Base-by-base conservation (phyloP, 2,888 invertebrate species). In the Rhabditophanes sp. region DNA sequence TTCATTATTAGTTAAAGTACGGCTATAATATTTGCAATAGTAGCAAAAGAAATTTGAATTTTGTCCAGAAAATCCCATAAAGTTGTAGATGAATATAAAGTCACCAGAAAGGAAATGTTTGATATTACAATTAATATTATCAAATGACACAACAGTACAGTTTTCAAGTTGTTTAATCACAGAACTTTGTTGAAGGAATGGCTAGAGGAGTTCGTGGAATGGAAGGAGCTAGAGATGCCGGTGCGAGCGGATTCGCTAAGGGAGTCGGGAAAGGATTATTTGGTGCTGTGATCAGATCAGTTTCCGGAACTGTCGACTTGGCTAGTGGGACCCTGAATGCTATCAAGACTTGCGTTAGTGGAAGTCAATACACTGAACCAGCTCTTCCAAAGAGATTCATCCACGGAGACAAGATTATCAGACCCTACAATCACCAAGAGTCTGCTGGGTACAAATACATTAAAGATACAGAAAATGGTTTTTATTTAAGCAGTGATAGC, bases 311-410 rank as follows among this genome's bases (percentile, higher is more conserved):
- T 38, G 82, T 96, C 31, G 96, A 99, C 73, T 93, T 96, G 72
- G 90, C 93, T 8, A 84, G 85, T 63, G 85, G 85, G 42, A 87
- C 90, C n/a, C 76, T 99, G 37, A 83, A 84, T 61, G 83, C 84
- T 27, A 84, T 96, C 21, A 82, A 81, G 72, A 77, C 82, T 80
- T 82, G 46, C 35, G 45, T 15, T 4, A 28, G 18, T 6, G 4
- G 7, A 5, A 17, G 7, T 1, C 9, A 9, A n/a, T 14, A 18
- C 12, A 34, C n/a, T 3, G 37, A 54, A 16, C 45, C 83, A 44
- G 71, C 81, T 25, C 75, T 93, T 11, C 76, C 83, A 2, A 78
- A 90, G 4, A 75, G 93, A 24, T 81, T 80, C 66, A 73, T 90
- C 55, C 78, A 79, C 42, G 71, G 76, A 0, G 88, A 93, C 61